Percentiles rank a stretch among this genome's conserved stretches.
Evolutionary conservation across 1,140 invertebrate species (phyloP).

Genomic region (Aphis craccivora): DNA sequence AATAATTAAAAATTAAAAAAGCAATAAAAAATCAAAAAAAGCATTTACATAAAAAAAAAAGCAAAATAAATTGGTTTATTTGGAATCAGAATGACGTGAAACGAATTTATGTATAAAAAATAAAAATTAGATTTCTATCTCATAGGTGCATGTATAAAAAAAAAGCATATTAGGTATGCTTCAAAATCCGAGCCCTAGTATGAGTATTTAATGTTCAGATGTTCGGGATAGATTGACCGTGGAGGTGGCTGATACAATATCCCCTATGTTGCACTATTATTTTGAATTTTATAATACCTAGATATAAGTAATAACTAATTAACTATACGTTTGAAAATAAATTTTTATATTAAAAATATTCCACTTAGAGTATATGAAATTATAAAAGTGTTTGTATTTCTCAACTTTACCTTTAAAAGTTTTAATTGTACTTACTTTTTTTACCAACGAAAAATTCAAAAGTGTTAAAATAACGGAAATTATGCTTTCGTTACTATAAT

Average conservation of each 20-base stretch:
- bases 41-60: too few relatives aligned
- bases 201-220: not conserved
- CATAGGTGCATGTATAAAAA: too few relatives aligned
- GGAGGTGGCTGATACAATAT: not conserved
- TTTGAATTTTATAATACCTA: not conserved
- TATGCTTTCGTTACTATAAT: not conserved
- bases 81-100: too few relatives aligned
- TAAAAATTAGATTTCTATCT: too few relatives aligned
- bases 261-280: not conserved
- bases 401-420: not conserved
- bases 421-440: not conserved
- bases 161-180: too few relatives aligned
- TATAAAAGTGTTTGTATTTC: not conserved
- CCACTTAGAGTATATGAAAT: not conserved
- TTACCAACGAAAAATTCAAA: not conserved
- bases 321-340: not conserved
- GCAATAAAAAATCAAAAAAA: too few relatives aligned
- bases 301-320: not conserved
- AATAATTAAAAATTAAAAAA: too few relatives aligned
- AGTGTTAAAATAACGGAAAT: not conserved
- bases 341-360: not conserved
- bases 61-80: too few relatives aligned
- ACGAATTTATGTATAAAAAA: too few relatives aligned
- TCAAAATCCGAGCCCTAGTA: not conserved
- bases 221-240: too few relatives aligned